These are phyloP conservation scores for Vespertilio murinus DNA, from an alignment of 2,797 vertebrate species.

Conservation along the genomic window DNA sequence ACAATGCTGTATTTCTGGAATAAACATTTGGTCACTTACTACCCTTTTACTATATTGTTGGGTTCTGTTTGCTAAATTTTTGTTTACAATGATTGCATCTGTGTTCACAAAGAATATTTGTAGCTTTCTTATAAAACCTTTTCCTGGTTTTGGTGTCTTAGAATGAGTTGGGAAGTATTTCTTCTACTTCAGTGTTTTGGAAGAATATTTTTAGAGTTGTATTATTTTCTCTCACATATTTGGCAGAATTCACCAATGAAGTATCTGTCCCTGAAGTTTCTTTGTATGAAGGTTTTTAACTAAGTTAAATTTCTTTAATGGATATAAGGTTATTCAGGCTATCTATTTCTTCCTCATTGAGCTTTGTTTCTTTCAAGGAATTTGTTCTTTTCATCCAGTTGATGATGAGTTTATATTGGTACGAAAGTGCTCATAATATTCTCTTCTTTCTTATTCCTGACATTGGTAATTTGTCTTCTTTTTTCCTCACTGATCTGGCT, in stretches of 20 bases:
- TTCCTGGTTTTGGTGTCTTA: slow-evolving; percentile 42
- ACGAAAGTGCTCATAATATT: neutral
- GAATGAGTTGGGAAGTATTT: neutral
- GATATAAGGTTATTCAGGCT: neutral
- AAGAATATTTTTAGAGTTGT: slow-evolving; percentile 5
- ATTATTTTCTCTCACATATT: slow-evolving; percentile 4
- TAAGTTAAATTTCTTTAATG: neutral
- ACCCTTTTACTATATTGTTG: neutral
- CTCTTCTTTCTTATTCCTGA: neutral
- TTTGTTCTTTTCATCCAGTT: neutral
- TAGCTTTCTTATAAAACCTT: slow-evolving; percentile 1
- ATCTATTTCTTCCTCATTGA: neutral
- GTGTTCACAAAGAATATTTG: neutral
- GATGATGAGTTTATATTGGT: neutral
- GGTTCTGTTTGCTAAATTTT: slow-evolving; percentile 4
- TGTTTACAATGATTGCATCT: neutral
- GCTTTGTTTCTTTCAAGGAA: slow-evolving; percentile 36
- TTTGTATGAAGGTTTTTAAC: slow-evolving; percentile 30
- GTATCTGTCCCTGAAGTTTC: neutral
- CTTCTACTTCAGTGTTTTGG: neutral
- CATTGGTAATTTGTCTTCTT: slow-evolving; percentile 38
- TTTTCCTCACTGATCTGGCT: neutral
- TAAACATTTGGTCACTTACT: slow-evolving; percentile 4
- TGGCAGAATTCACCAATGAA: slow-evolving; percentile 37
- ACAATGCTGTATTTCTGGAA: neutral